A percentile compares a stretch with the other conserved stretches of the same genome.
phyloP scores from a whole-genome alignment of 2,797 vertebrate genomes.

The Leuciscus waleckii region DNA sequence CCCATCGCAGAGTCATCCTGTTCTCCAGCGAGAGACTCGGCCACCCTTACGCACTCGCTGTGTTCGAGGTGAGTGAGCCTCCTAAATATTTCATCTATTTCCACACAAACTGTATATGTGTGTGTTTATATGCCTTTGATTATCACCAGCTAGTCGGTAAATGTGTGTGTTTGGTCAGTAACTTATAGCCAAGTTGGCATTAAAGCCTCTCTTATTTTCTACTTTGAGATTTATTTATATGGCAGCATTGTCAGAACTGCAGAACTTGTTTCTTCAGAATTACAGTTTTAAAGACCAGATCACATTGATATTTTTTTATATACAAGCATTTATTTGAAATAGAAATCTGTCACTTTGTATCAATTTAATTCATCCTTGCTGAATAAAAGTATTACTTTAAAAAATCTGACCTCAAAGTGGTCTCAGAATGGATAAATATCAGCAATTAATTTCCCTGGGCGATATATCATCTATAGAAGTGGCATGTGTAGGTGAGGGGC shows the following conservation, averaged over 20 bases:
- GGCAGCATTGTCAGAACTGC: background rate
- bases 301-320: background rate
- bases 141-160: background rate
- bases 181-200: background rate
- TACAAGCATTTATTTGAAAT: background rate
- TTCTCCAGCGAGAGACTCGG: slow-evolving; percentile 87
- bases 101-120: background rate
- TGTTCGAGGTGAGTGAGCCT: slow-evolving; percentile 88
- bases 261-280: background rate
- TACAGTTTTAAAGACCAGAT: background rate
- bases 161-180: slow-evolving; percentile 23
- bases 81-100: background rate
- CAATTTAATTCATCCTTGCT: background rate
- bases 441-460: background rate
- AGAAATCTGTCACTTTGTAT: background rate
- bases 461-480: background rate
- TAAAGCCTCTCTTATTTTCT: slow-evolving; percentile 3
- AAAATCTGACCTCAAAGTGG: no score
- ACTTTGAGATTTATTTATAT: slow-evolving; percentile 7
- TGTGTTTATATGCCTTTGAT: background rate
- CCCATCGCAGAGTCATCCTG: slow-evolving; percentile 90
- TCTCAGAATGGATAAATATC: background rate
- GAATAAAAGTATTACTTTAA: background rate
- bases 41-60: slow-evolving; percentile 93
- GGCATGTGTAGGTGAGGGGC: background rate